Evolutionary conservation across 2,113 vertebrate genomes (phyloP).

Genomic region (Bubo blakistoni): DNA sequence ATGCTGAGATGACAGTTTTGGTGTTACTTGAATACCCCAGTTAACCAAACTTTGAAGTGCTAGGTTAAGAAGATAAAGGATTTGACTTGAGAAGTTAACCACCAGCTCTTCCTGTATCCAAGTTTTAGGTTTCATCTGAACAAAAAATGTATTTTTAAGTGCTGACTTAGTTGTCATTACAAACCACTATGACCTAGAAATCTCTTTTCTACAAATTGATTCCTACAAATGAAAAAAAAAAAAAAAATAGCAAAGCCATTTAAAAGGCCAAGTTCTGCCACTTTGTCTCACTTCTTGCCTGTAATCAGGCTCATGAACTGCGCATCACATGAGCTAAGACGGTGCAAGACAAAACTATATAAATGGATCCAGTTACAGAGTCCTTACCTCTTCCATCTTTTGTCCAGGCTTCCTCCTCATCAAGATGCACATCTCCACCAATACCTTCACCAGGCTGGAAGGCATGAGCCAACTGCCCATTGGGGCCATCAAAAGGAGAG

Average conservation of each 20-base stretch:
- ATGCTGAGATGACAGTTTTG: background rate
- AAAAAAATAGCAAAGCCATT: background rate
- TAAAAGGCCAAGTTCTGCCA: background rate
- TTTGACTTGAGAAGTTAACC: background rate
- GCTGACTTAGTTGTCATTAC: background rate
- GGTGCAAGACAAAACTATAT: rapidly evolving
- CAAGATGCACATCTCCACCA: constrained; percentile 91
- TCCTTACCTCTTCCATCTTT: constrained; percentile 66
- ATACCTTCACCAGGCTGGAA: constrained; percentile 83
- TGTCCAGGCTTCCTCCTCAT: constrained; percentile 87
- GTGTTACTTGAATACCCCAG: background rate
- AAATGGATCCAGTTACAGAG: background rate
- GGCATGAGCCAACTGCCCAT: constrained; percentile 87
- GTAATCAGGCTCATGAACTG: background rate
- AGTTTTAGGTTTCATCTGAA: background rate
- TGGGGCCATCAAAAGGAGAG: constrained; percentile 89
- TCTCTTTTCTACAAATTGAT: background rate
- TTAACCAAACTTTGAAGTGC: background rate
- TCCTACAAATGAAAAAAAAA: background rate
- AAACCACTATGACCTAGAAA: background rate
- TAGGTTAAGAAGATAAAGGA: background rate
- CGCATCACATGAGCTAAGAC: background rate
- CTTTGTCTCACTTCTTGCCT: background rate
- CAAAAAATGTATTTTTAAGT: background rate
- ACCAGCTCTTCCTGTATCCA: background rate